phyloP scores from a whole-genome alignment of 2,113 vertebrate genomes.

The Taxidea taxus region DNA sequence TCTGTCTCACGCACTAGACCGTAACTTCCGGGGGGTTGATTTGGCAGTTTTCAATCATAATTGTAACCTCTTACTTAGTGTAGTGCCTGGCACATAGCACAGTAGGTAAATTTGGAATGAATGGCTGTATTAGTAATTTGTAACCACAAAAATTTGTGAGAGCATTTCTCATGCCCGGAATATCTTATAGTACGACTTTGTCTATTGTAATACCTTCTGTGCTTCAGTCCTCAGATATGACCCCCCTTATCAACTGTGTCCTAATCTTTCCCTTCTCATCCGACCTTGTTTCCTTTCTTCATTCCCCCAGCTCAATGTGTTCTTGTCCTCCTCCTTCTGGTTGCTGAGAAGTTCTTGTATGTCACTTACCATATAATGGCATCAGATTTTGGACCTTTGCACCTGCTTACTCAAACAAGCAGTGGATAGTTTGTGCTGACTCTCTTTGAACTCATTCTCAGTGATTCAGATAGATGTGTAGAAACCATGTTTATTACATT shows the following conservation, averaged over 20 bases:
- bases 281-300: neutral
- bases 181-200: neutral
- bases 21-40: neutral
- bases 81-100: neutral
- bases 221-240: neutral
- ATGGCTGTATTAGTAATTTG: neutral
- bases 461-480: neutral
- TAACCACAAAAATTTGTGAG: neutral
- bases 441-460: neutral
- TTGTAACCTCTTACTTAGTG: neutral
- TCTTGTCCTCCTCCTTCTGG: neutral
- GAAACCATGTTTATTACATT: neutral
- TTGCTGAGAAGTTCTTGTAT: neutral
- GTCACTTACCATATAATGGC: neutral
- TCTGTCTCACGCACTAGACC: neutral
- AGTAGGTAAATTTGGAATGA: neutral
- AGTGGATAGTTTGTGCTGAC: neutral
- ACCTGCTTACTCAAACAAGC: neutral
- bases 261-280: neutral
- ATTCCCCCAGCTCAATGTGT: neutral
- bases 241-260: neutral
- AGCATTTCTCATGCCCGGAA: neutral
- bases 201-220: neutral
- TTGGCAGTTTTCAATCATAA: neutral
- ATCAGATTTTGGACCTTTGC: neutral